Evolutionary conservation across 1,140 invertebrate genomes (phyloP), one percentile per base, ranked within the genome.

Genomic region (Bombus confusus): DNA sequence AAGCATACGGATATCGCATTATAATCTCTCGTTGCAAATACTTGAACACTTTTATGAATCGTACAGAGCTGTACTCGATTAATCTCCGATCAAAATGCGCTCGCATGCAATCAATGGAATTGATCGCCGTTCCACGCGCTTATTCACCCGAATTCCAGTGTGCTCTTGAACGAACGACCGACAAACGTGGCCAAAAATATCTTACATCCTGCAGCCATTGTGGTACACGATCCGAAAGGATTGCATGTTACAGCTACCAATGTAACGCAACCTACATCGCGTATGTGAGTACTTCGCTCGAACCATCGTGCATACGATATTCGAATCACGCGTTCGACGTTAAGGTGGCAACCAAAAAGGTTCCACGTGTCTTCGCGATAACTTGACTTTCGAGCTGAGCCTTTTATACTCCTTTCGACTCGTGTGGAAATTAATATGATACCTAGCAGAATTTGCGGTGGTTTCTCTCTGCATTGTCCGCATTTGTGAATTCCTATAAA

Each of bases 121-220:
- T 39, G 74, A 83, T 83, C 47, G 37, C 13, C 28, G 39, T 68
- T 68, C 34, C 9, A 13, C n/a, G 13, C 57, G 37, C 37, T 71
- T 64, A 78, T 71, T 57, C 74, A 22, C 22, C 28, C 12, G 64
- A 78, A 83, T 69, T 78, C 22, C 52, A 13, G 28, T 37, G 57
- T 57, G 47, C n/a, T 28, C n/a, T 57, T 28, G 43, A 47, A 57
- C n/a, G 28, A 68, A 13, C 62, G 31, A 83, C 34, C 28, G 39
- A n/a, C 73, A 28, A 83, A 43, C 28, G 66, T n/a, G n/a, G 37
- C 39, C 82, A 83, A 59, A 83, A 83, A 74, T 83, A 78, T 78
- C 47, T 78, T 83, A 78, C 73, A 69, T 69, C 28, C 43, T 57
- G 13, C n/a, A n/a, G 37, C n/a, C 22, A 69, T 43, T 83, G 73